Evolutionary conservation across 2,113 vertebrate genomes (phyloP).

Genomic region (Sylvietta virens): DNA sequence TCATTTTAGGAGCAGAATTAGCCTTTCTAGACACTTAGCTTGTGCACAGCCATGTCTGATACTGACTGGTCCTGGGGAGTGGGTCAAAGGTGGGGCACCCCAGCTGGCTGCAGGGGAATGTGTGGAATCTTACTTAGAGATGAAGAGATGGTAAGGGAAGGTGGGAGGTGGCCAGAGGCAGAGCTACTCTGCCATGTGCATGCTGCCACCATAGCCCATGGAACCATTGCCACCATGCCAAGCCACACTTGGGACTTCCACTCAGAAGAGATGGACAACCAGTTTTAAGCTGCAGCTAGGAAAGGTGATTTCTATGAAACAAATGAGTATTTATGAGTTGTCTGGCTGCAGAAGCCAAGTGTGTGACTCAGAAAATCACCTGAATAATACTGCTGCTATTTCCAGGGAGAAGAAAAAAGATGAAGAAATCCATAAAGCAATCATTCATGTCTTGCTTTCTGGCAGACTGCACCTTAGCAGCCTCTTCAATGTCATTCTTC

Average conservation of each 20-base stretch:
- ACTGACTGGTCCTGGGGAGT: background rate
- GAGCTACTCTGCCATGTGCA: rapidly evolving
- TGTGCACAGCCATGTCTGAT: background rate
- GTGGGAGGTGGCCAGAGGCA: background rate
- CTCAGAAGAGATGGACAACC: background rate
- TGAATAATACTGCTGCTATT: background rate
- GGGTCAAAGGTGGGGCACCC: background rate
- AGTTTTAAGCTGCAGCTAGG: background rate
- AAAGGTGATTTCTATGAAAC: background rate
- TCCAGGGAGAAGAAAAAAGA: background rate
- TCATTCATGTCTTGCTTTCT: background rate
- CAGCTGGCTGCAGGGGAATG: background rate
- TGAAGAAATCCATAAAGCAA: background rate
- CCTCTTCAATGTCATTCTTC: background rate
- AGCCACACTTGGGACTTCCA: background rate
- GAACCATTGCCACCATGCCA: background rate
- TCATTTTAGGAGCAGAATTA: background rate
- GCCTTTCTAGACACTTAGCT: background rate
- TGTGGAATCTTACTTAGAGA: background rate
- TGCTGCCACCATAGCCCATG: background rate
- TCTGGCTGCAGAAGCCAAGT: background rate
- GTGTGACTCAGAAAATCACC: background rate
- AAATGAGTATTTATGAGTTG: background rate
- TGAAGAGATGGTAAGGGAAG: background rate
- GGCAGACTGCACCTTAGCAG: background rate